Evolutionary conservation across 1,140 invertebrate species (phyloP).

Genomic region (Stegodyphus dumicola): DNA sequence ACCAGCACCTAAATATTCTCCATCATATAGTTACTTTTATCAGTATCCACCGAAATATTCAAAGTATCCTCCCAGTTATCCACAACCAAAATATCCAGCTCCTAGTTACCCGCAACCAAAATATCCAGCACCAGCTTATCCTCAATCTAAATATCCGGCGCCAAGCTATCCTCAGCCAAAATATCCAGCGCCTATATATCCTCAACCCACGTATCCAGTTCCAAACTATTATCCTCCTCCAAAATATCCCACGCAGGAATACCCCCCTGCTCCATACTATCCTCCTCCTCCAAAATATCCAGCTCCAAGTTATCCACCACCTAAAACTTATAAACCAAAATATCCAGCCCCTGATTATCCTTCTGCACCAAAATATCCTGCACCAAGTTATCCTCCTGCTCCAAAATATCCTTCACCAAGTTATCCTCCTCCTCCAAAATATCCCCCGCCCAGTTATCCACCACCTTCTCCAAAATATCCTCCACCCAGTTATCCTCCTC

Average conservation of each 20-base stretch:
- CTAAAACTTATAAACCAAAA: background rate
- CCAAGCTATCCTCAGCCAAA: slow-evolving; percentile 1
- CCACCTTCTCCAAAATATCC: slow-evolving; percentile 23
- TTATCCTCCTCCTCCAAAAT: slow-evolving; percentile 22
- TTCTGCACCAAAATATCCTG: slow-evolving; percentile 8
- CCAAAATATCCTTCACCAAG: background rate
- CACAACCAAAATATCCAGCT: slow-evolving; percentile 24
- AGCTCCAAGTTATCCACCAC: slow-evolving; percentile 9
- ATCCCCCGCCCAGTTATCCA: slow-evolving; percentile 7
- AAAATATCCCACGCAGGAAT: background rate
- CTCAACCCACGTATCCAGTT: slow-evolving; percentile 1
- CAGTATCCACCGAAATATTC: slow-evolving; percentile 5
- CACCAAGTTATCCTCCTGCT: slow-evolving; percentile 3
- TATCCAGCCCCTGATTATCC: background rate
- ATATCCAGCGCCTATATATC: background rate
- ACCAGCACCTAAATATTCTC: slow-evolving; percentile 22
- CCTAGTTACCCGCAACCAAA: background rate
- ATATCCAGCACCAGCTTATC: background rate
- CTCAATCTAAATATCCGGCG: background rate
- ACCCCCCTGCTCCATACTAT: slow-evolving; percentile 4
- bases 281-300: background rate
- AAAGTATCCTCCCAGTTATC: slow-evolving; percentile 13
- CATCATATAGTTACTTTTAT: background rate
- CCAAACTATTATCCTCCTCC: background rate
- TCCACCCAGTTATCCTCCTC: slow-evolving; percentile 13